Evolutionary conservation across 2,888 invertebrate species (phyloP).

Genomic region (Noctua comes): DNA sequence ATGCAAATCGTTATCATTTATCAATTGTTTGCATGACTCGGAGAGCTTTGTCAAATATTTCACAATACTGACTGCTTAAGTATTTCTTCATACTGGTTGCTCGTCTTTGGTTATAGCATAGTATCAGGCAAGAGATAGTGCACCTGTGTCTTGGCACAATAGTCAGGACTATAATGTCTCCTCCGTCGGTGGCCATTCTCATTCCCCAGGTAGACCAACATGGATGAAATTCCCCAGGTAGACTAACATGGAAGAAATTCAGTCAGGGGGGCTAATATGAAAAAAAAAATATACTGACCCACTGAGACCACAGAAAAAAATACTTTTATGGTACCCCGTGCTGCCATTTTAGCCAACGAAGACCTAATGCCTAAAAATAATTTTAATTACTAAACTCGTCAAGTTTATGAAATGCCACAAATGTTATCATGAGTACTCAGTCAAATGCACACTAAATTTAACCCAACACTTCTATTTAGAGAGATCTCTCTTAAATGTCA

Average conservation of each 20-base stretch:
- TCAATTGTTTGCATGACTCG: not conserved
- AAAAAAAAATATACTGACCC: not conserved
- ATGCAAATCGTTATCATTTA: not conserved
- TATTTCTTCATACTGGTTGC: not conserved
- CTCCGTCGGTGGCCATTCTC: not conserved
- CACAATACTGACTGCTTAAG: not conserved
- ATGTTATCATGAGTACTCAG: not conserved
- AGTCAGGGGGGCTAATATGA: not conserved
- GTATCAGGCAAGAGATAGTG: not conserved
- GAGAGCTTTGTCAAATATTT: not conserved
- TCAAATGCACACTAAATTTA: not conserved
- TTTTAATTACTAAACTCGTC: not conserved
- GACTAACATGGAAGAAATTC: not conserved
- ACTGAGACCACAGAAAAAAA: not conserved
- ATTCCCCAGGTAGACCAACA: not conserved
- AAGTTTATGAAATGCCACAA: not conserved
- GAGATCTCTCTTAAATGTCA: conserved; percentile 25
- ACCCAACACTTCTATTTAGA: conserved; percentile 8
- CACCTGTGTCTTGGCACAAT: not conserved
- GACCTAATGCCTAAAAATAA: not conserved
- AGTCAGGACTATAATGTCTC: not conserved
- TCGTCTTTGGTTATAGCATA: not conserved
- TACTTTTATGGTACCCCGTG: not conserved
- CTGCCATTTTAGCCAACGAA: not conserved
- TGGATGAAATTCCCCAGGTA: not conserved